phyloP scores from a whole-genome alignment of 2,888 invertebrate genomes.

The Seladonia tumulorum region DNA sequence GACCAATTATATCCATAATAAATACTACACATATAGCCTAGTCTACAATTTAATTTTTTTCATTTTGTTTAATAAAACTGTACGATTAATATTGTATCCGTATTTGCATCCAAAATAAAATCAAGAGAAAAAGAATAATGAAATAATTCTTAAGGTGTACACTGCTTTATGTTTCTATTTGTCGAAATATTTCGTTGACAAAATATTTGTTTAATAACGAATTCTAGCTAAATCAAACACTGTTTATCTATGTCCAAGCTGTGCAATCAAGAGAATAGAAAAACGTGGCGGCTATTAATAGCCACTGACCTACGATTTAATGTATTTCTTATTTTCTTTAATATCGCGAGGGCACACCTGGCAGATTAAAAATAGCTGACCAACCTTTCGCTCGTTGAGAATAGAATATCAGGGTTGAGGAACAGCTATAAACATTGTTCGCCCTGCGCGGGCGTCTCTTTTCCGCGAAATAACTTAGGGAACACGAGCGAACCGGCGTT shows the following conservation, averaged over 20 bases:
- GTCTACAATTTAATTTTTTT: background rate
- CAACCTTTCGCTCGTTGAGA: background rate
- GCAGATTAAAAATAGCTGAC: background rate
- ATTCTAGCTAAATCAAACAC: background rate
- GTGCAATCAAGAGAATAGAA: background rate
- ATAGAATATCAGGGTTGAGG: conserved; percentile 1
- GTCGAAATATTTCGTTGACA: too few species aligned
- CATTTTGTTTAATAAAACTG: too few species aligned
- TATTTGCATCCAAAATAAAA: background rate
- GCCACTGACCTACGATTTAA: background rate
- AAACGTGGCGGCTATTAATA: background rate
- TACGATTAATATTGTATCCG: background rate
- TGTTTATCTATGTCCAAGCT: background rate
- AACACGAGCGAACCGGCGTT: background rate
- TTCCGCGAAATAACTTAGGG: background rate
- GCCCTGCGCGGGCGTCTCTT: background rate
- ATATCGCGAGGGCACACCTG: background rate
- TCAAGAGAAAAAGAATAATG: background rate
- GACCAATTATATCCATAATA: background rate
- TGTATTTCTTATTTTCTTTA: background rate
- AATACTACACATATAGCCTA: background rate
- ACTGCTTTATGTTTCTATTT: too few species aligned
- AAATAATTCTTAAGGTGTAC: too few species aligned
- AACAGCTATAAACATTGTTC: background rate
- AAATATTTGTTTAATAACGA: background rate